These are phyloP conservation scores for Enteromius argenteus DNA, from an alignment of 2,797 vertebrate species.

Conservation along the genomic window DNA sequence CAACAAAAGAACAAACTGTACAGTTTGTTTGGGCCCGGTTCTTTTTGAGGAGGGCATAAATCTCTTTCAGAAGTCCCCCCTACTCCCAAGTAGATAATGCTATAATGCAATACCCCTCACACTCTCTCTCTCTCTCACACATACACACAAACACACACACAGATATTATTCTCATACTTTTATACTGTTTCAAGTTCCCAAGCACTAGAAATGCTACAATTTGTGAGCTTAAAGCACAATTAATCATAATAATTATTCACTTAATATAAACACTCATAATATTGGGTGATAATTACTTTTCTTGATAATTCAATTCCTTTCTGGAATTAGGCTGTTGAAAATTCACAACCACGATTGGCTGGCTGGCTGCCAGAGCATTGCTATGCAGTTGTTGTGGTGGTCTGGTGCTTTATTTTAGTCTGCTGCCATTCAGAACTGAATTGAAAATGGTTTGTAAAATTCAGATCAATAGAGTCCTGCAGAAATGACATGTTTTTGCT, in stretches of 20 bases:
- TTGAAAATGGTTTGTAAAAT: background rate
- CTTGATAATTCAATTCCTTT: background rate
- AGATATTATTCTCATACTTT: background rate
- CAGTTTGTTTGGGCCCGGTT: background rate
- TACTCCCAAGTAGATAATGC: slow-evolving; percentile 12
- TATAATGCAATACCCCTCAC: slow-evolving; percentile 16
- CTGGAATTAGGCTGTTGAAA: background rate
- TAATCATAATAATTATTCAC: slow-evolving; percentile 2
- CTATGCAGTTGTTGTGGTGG: background rate
- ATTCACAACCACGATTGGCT: background rate
- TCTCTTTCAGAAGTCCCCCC: background rate
- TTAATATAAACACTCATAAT: background rate
- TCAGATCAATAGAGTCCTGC: background rate
- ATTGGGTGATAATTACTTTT: background rate
- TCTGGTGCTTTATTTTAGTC: background rate
- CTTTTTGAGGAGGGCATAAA: slow-evolving; percentile 31
- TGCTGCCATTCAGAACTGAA: background rate
- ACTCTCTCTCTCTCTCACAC: background rate
- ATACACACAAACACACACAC: background rate
- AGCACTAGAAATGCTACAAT: background rate
- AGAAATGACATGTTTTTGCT: background rate
- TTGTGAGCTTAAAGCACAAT: background rate
- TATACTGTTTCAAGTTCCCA: background rate
- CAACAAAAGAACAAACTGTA: slow-evolving; percentile 27
- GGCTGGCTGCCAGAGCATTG: background rate